Evolutionary conservation across 2,797 vertebrate species (phyloP).

Genomic region (Selene dorsalis): DNA sequence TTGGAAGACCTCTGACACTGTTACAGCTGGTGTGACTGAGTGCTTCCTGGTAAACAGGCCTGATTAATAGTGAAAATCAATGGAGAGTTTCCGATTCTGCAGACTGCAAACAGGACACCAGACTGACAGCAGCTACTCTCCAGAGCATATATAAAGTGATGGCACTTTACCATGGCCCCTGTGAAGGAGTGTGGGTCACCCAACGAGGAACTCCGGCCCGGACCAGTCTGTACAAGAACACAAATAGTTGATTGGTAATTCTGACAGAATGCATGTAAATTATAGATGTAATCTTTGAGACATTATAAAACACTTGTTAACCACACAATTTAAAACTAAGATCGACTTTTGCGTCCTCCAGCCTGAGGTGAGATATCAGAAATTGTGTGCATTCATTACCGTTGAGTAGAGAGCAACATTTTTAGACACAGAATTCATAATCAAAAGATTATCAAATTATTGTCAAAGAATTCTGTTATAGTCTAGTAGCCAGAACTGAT

Average conservation of each 20-base stretch:
- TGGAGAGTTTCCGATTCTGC: constrained; percentile 69
- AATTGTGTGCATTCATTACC: neutral
- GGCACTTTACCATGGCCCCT: constrained; percentile 83
- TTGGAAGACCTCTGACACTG: constrained; percentile 63
- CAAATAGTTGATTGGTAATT: neutral
- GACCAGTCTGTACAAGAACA: constrained; percentile 64
- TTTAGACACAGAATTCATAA: neutral
- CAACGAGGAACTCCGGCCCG: constrained; percentile 67
- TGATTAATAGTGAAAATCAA: constrained; percentile 75
- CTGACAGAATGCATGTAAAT: neutral
- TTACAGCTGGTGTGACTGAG: constrained; percentile 51
- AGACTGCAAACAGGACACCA: constrained; percentile 29
- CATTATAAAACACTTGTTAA: neutral
- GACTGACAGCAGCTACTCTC: constrained; percentile 23
- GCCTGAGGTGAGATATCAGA: neutral
- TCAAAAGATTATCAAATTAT: neutral
- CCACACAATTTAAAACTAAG: neutral
- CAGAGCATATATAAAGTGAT: constrained; percentile 28
- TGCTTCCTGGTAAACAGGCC: constrained; percentile 63
- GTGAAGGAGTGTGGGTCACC: constrained; percentile 80
- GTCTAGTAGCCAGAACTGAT: neutral
- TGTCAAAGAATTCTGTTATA: neutral
- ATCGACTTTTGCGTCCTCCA: neutral
- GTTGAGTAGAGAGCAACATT: neutral
- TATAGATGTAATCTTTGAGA: neutral